Conservation (phyloP, 2,113 vertebrate species). For the Notarius quadriscutis region DNA sequence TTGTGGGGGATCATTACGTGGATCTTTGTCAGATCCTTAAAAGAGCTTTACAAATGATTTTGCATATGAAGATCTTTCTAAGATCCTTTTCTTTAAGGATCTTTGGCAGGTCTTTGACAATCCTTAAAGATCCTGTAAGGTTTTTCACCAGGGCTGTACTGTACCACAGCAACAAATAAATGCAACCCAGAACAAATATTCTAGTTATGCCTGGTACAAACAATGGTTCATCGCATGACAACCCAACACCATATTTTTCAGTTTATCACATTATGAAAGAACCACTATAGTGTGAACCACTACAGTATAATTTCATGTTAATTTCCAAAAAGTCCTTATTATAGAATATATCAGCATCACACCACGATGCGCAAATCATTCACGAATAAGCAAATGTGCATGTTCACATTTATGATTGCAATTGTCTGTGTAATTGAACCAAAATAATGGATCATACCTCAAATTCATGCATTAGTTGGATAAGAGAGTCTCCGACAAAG, state of each 20-base stretch:
- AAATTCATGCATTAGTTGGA: conserved; percentile 87
- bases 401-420: neutral
- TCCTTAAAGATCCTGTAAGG: no score
- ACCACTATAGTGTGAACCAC: neutral
- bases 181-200: neutral
- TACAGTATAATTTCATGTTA: neutral
- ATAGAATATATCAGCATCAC: neutral
- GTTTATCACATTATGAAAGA: neutral
- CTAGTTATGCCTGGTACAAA: neutral
- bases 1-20: no score
- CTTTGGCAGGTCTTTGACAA: no score
- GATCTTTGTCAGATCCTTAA: no score
- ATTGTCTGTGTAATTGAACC: conserved; percentile 4
- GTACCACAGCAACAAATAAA: neutral
- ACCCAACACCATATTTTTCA: neutral
- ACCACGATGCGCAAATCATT: neutral
- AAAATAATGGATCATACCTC: conserved; percentile 70
- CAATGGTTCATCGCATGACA: neutral
- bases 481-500: conserved; percentile 85
- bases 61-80: no score
- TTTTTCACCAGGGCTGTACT: neutral
- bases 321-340: neutral
- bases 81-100: no score
- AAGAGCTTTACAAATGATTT: no score
- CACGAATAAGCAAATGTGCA: neutral